Percentiles rank a stretch among this genome's conserved stretches.
phyloP scores from a whole-genome alignment of 1,140 invertebrate genomes.

The Magallana ariakensis region DNA sequence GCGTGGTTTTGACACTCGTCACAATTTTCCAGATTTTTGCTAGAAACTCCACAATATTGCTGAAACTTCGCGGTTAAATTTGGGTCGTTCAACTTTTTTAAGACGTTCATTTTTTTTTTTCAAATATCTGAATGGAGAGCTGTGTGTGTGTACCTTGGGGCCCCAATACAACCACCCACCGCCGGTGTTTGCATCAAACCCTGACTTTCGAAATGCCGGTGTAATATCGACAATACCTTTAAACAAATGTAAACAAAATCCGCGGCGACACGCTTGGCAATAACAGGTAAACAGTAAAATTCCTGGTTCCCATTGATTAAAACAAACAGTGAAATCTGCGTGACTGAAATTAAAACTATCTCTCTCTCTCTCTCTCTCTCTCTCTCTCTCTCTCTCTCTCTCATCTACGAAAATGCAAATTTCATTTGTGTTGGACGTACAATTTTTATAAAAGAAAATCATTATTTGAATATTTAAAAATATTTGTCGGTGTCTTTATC shows the following conservation, averaged over 20 bases:
- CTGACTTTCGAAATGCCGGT: neutral
- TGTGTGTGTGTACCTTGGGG: too few relatives aligned
- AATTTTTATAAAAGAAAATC: too few relatives aligned
- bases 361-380: constrained; percentile 7
- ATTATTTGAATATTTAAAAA: too few relatives aligned
- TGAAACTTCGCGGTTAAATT: constrained; percentile 52
- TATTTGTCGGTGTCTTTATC: too few relatives aligned
- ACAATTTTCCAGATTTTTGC: neutral
- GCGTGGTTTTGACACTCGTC: neutral
- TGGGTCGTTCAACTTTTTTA: constrained; percentile 42
- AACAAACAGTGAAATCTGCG: neutral
- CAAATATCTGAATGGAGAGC: too few relatives aligned
- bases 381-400: constrained; percentile 1
- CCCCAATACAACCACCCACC: neutral
- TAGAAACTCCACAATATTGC: constrained; percentile 45
- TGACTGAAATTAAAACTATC: neutral
- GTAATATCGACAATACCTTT: neutral
- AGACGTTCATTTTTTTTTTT: neutral
- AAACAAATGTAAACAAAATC: constrained; percentile 1
- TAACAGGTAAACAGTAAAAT: constrained; percentile 16
- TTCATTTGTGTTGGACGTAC: too few relatives aligned
- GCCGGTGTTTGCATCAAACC: neutral
- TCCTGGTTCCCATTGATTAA: constrained; percentile 2
- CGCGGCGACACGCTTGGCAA: neutral
- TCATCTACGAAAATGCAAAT: too few relatives aligned